A percentile compares a stretch with the other conserved stretches of the same genome.
Conservation (phyloP, 2,113 vertebrate genomes). For the Gnathonemus longibarbis region DNA sequence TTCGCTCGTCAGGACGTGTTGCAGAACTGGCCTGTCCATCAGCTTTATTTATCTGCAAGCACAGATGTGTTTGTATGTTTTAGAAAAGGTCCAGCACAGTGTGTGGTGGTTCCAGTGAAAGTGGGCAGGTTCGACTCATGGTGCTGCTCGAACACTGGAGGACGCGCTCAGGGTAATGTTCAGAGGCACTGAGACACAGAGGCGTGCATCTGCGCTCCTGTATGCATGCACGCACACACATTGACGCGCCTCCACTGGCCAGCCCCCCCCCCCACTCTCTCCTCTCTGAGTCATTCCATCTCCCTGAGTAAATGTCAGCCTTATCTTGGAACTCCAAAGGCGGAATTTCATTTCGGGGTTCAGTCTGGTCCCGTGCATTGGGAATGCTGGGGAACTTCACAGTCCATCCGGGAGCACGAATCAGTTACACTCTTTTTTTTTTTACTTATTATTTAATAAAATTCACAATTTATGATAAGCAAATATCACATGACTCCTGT, state of each 20-base stretch:
- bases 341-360: slow-evolving; percentile 19
- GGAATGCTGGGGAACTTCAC: neutral
- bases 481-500: neutral
- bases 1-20: neutral
- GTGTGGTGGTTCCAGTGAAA: neutral
- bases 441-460: neutral
- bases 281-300: slow-evolving; percentile 21
- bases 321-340: slow-evolving; percentile 32
- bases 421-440: slow-evolving; percentile 1
- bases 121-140: too few relatives aligned
- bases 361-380: neutral
- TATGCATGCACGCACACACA: neutral
- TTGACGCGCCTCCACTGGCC: neutral
- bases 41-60: neutral
- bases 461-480: neutral
- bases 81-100: neutral
- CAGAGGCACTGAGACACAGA: neutral
- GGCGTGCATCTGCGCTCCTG: neutral
- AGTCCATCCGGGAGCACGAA: neutral
- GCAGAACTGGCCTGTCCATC: neutral
- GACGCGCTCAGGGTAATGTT: neutral
- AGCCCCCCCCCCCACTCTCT: neutral
- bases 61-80: neutral
- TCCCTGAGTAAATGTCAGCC: slow-evolving; percentile 32
- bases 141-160: too few relatives aligned